These are phyloP conservation scores for Cairina moschata DNA, from an alignment of 2,113 vertebrate genomes.

Conservation along the genomic window DNA sequence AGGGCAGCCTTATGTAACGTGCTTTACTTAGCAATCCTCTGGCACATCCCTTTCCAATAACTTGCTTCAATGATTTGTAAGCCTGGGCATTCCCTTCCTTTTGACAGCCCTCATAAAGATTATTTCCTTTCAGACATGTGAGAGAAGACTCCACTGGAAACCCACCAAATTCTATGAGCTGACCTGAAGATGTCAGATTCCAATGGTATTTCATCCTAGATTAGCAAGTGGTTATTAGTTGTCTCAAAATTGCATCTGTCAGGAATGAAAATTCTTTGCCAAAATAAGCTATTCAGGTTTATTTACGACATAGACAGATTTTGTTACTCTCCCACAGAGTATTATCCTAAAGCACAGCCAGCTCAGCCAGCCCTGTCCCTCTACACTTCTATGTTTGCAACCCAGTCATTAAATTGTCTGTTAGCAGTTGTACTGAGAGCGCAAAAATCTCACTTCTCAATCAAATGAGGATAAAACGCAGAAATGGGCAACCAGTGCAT, in stretches of 20 bases:
- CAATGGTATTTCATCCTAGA: not conserved
- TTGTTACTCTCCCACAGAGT: not conserved
- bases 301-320: not conserved
- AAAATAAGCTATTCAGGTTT: conserved; percentile 29
- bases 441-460: not conserved
- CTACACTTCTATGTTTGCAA: not conserved
- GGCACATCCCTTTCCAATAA: not conserved
- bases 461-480: not conserved
- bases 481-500: not conserved
- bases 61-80: not conserved
- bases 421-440: not conserved
- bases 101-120: not conserved
- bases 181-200: not conserved
- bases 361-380: not conserved
- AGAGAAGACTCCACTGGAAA: not conserved
- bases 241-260: conserved; percentile 4
- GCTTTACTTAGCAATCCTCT: not conserved
- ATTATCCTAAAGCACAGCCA: not conserved
- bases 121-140: not conserved
- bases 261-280: conserved; percentile 43
- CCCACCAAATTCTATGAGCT: not conserved
- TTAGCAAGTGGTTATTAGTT: conserved; percentile 26
- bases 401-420: not conserved
- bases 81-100: not conserved
- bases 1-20: not conserved